phyloP scores from a whole-genome alignment of 2,888 invertebrate genomes.

The Callinectes sapidus region DNA sequence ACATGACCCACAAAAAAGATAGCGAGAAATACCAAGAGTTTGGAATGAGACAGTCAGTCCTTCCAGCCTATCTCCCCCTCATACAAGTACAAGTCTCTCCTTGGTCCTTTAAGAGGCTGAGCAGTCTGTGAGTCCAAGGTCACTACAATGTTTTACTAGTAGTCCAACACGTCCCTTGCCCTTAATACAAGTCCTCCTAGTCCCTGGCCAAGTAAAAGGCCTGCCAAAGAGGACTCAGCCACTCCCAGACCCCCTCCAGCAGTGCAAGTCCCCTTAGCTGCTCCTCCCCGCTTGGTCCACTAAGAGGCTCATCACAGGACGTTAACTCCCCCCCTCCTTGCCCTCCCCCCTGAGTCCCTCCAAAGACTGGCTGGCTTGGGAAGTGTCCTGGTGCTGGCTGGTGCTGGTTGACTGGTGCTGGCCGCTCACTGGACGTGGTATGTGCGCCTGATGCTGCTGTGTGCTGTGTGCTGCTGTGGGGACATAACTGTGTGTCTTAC shows the following conservation, averaged over 20 bases:
- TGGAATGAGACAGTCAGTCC: no score
- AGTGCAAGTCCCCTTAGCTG: background rate
- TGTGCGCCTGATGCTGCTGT: background rate
- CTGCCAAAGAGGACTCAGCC: no score
- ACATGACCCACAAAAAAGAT: background rate
- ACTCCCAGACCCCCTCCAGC: no score
- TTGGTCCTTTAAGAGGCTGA: no score
- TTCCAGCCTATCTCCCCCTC: background rate
- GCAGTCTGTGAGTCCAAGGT: no score
- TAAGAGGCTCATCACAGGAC: background rate
- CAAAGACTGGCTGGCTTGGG: background rate
- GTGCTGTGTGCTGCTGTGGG: conserved; percentile 17
- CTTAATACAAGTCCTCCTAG: no score
- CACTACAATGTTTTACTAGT: no score
- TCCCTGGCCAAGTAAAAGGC: no score
- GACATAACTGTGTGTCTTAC: conserved; percentile 67
- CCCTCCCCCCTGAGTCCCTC: background rate
- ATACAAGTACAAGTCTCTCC: no score
- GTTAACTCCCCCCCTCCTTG: background rate
- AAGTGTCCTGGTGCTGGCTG: background rate
- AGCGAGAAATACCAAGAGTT: no score
- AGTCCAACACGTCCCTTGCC: no score
- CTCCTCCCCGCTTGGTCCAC: background rate
- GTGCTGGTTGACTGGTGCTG: background rate
- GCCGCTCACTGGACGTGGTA: background rate